Percentiles rank a stretch among this genome's conserved stretches.
Conservation (phyloP, 2,797 vertebrate genomes). For the Notoglanidium macrostoma region DNA sequence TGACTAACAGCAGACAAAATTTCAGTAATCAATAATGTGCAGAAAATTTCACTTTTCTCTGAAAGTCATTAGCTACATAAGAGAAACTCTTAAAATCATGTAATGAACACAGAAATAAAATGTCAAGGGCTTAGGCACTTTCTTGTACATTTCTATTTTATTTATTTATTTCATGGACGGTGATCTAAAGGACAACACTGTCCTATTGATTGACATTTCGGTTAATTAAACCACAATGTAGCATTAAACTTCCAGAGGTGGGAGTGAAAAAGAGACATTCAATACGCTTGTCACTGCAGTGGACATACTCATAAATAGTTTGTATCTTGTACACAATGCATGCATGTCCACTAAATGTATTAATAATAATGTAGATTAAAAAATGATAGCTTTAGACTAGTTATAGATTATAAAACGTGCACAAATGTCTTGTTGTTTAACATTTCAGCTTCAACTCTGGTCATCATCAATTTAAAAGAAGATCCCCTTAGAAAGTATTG, state of each 20-base stretch:
- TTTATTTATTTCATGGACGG: constrained; percentile 28
- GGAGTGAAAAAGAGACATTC: constrained; percentile 44
- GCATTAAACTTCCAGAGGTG: constrained; percentile 52
- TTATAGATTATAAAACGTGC: too few species aligned
- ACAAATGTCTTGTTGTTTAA: neutral
- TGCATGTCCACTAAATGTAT: too few species aligned
- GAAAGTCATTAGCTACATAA: neutral
- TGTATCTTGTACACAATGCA: neutral
- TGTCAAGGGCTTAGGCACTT: neutral
- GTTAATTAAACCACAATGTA: constrained; percentile 57
- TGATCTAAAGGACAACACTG: constrained; percentile 5
- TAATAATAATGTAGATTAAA: too few species aligned
- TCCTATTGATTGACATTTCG: constrained; percentile 42
- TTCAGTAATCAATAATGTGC: neutral
- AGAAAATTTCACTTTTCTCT: neutral
- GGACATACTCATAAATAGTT: neutral
- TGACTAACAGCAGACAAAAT: neutral
- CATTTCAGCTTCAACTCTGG: neutral
- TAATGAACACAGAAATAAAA: constrained; percentile 4
- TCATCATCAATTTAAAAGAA: neutral
- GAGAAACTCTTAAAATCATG: neutral
- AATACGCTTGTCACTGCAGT: constrained; percentile 10
- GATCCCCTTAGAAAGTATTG: too few species aligned
- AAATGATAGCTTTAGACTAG: too few species aligned
- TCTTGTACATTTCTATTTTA: neutral